phyloP scores from a whole-genome alignment of 2,113 vertebrate species.

The Sapajus apella region DNA sequence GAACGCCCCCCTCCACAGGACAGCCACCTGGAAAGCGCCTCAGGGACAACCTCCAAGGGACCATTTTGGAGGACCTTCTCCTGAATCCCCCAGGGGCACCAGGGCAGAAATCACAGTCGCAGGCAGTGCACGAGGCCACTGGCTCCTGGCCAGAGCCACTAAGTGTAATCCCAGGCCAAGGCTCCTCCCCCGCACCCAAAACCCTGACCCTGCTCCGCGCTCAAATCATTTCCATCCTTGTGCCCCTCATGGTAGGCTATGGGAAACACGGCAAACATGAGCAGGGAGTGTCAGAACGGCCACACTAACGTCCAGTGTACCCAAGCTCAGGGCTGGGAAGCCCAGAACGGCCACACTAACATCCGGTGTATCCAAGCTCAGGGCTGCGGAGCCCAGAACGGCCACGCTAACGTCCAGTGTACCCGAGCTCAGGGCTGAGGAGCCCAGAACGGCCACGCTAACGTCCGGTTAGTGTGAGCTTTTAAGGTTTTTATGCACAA shows the following conservation, averaged over 20 bases:
- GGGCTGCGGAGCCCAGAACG: no score
- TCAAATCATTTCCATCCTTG: not conserved
- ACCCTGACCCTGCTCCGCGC: not conserved
- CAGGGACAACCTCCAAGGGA: not conserved
- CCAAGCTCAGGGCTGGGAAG: no score
- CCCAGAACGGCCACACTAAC: no score
- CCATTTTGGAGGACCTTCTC: not conserved
- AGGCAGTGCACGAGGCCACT: not conserved
- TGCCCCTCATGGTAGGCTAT: not conserved
- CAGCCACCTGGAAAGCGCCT: not conserved
- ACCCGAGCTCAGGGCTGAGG: no score
- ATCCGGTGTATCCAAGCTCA: accelerated
- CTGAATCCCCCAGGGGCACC: accelerated
- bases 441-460: no score
- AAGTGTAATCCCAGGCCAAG: not conserved
- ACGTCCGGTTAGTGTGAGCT: no score
- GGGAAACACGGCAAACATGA: not conserved
- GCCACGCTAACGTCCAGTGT: no score
- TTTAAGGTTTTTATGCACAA: not conserved
- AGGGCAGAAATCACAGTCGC: not conserved
- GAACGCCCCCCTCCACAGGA: not conserved
- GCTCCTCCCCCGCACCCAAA: not conserved
- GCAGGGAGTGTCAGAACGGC: no score
- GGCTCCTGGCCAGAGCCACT: not conserved
- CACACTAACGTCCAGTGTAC: no score